Evolutionary conservation across 2,888 invertebrate genomes (phyloP).

Genomic region (Troilus luridus): DNA sequence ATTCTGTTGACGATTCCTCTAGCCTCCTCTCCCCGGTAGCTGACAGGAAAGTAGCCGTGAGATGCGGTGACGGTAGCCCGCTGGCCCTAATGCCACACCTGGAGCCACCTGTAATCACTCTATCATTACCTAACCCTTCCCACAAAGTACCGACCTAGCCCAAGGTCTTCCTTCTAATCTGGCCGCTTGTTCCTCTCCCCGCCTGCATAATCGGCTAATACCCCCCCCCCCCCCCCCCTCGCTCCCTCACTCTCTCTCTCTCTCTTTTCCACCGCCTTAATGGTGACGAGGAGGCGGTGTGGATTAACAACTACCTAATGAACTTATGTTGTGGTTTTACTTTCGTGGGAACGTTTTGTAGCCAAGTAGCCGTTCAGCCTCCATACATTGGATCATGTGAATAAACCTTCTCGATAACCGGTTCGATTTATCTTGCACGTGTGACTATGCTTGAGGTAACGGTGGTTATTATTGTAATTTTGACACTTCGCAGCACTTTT

Average conservation of each 20-base stretch:
- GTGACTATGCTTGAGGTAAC: not conserved
- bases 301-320: slow-evolving; percentile 12
- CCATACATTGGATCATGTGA: not conserved
- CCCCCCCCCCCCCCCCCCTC: not conserved
- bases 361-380: not conserved
- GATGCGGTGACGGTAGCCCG: slow-evolving; percentile 10
- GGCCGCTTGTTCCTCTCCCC: slow-evolving; percentile 30
- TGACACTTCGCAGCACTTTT: not conserved
- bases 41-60: not conserved
- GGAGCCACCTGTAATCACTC: slow-evolving; percentile 54
- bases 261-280: not conserved
- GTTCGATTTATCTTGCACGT: not conserved
- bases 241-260: too few species aligned
- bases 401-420: not conserved
- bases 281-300: slow-evolving; percentile 12
- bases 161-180: slow-evolving; percentile 50
- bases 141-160: slow-evolving; percentile 51
- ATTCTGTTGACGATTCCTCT: too few species aligned
- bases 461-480: not conserved
- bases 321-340: slow-evolving; percentile 19
- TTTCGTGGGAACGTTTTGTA: slow-evolving; percentile 39
- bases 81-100: slow-evolving; percentile 35
- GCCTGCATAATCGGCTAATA: slow-evolving; percentile 25
- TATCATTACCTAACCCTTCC: slow-evolving; percentile 47
- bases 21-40: not conserved